Percentiles rank a stretch among this genome's conserved stretches.
Conservation (phyloP, 2,888 invertebrate species). For the Phalera bucephala region DNA sequence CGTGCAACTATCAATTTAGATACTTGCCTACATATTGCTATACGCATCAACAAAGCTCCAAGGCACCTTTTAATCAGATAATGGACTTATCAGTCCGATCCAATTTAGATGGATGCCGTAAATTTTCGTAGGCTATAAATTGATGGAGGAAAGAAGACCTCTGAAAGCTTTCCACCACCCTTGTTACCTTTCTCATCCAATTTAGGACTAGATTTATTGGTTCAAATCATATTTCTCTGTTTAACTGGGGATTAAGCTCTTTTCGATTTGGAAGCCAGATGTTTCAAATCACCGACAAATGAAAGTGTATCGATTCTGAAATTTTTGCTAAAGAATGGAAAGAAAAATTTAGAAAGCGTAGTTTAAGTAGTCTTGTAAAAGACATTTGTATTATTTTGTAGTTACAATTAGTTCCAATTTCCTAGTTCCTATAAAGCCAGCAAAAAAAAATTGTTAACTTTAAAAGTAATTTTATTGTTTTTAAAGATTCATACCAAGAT, state of each 20-base stretch:
- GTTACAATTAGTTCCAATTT: too few species aligned
- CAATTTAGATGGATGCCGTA: conserved; percentile 37
- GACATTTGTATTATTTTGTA: too few species aligned
- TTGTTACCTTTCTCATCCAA: conserved; percentile 4
- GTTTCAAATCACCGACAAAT: background rate
- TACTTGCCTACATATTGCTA: conserved; percentile 27
- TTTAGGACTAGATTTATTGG: conserved; percentile 5
- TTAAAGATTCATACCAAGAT: too few species aligned
- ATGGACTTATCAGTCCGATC: conserved; percentile 46
- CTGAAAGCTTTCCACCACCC: conserved; percentile 13
- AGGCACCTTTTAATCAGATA: conserved; percentile 41
- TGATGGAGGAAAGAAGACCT: conserved; percentile 20
- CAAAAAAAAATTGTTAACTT: too few species aligned
- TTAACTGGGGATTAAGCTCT: background rate
- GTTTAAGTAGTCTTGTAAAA: too few species aligned
- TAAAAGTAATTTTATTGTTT: too few species aligned
- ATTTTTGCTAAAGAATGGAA: background rate
- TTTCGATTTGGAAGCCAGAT: background rate
- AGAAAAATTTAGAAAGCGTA: too few species aligned
- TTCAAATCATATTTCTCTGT: background rate
- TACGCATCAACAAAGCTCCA: conserved; percentile 36
- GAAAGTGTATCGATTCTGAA: background rate
- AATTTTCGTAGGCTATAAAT: conserved; percentile 32
- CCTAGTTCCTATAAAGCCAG: too few species aligned
- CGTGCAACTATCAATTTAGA: conserved; percentile 37